Conservation (phyloP, 1,140 invertebrate genomes). For the Linepithema humile region DNA sequence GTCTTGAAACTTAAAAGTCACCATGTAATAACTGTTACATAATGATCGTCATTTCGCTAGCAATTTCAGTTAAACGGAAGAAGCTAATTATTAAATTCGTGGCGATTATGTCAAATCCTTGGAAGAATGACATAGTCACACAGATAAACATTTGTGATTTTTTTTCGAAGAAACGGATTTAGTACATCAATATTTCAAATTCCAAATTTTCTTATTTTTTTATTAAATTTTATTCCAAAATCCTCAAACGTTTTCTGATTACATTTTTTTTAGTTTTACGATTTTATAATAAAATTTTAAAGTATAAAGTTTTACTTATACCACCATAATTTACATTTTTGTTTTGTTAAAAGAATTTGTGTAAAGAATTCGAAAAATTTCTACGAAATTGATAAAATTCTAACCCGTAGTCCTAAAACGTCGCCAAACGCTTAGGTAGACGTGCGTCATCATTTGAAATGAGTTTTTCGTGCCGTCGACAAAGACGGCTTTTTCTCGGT, state of each 20-base stretch:
- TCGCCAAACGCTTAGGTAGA: background rate
- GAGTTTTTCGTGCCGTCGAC: background rate
- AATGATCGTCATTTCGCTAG: background rate
- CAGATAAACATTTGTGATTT: background rate
- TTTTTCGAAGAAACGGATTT: background rate
- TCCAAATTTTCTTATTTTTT: background rate
- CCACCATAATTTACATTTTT: too few species aligned
- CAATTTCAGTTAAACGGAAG: background rate
- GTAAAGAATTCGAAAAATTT: too few species aligned
- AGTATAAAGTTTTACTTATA: too few species aligned
- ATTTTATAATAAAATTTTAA: too few species aligned
- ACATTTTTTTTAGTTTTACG: too few species aligned
- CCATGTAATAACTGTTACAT: background rate
- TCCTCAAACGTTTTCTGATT: too few species aligned
- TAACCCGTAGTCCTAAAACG: too few species aligned
- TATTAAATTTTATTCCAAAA: background rate
- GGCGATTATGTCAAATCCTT: background rate
- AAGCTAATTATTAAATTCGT: background rate
- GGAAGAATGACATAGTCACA: background rate
- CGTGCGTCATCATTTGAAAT: background rate
- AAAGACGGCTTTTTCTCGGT: background rate
- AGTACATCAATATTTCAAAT: background rate
- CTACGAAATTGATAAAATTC: background rate
- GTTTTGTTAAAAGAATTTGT: too few species aligned
- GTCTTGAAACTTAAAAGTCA: background rate